These are phyloP conservation scores for Pseudorasbora parva DNA, from an alignment of 2,113 vertebrate genomes.

Conservation along the genomic window DNA sequence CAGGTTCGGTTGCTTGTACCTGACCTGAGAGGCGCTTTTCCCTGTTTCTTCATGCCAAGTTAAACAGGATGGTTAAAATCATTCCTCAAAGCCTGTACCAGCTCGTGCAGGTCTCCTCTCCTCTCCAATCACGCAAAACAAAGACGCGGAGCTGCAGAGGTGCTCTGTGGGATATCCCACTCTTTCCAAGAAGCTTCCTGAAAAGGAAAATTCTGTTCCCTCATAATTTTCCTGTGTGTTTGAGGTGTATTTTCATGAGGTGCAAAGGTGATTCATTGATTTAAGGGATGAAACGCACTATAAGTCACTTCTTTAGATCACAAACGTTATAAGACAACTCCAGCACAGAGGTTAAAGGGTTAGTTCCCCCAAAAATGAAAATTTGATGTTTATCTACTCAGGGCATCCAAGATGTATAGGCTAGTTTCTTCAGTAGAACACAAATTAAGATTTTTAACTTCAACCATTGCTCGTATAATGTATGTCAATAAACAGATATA, in stretches of 20 bases:
- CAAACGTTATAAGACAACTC: no score
- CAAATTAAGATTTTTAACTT: no score
- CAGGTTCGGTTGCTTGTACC: slow-evolving; percentile 60
- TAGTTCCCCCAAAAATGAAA: no score
- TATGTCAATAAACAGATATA: no score
- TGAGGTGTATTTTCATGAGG: slow-evolving; percentile 43
- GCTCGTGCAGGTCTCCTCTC: slow-evolving; percentile 50
- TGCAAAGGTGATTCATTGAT: slow-evolving; percentile 27
- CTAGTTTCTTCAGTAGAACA: no score
- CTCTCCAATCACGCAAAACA: slow-evolving; percentile 27
- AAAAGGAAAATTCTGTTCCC: slow-evolving; percentile 61
- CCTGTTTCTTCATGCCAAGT: slow-evolving; percentile 62
- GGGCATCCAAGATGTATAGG: no score
- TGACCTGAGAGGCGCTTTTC: slow-evolving; percentile 44
- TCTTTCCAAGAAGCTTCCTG: slow-evolving; percentile 55
- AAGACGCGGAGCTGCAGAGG: slow-evolving; percentile 57
- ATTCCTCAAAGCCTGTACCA: slow-evolving; percentile 54
- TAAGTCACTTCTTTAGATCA: neutral
- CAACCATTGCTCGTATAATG: no score
- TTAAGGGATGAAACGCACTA: neutral
- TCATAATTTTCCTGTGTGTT: slow-evolving; percentile 48
- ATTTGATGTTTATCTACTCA: no score
- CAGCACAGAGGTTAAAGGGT: no score
- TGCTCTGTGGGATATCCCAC: slow-evolving; percentile 67
- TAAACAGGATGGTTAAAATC: slow-evolving; percentile 73